Conservation (phyloP, 2,888 invertebrate species). For the Chesias legatella region DNA sequence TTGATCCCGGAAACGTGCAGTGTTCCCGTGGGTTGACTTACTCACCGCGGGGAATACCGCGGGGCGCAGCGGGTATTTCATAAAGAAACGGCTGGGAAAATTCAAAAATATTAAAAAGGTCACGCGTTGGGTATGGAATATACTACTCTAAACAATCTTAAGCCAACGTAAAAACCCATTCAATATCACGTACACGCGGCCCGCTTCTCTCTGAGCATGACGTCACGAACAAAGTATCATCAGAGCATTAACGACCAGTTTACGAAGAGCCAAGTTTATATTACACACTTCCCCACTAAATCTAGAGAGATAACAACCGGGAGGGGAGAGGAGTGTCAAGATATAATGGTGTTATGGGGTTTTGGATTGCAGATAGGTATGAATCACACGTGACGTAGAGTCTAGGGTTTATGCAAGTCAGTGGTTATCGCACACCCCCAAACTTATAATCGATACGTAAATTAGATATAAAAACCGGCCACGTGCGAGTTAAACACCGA, state of each 20-base stretch:
- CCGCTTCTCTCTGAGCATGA: conserved; percentile 22
- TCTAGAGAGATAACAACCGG: background rate
- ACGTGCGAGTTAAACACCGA: no score
- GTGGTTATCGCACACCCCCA: conserved; percentile 35
- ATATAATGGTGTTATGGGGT: conserved; percentile 10
- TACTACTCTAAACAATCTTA: conserved; percentile 31
- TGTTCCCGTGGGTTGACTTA: no score
- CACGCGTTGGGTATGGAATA: no score
- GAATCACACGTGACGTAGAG: conserved; percentile 27
- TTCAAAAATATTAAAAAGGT: no score
- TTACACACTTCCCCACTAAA: background rate
- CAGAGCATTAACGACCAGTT: conserved; percentile 20
- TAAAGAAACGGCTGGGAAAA: no score
- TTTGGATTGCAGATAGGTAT: conserved; percentile 8
- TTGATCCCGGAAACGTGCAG: no score
- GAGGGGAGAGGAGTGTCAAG: conserved; percentile 2
- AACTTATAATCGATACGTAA: conserved; percentile 4
- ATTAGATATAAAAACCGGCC: no score
- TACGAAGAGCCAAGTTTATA: conserved; percentile 21
- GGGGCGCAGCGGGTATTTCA: no score
- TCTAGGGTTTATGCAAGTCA: conserved; percentile 30
- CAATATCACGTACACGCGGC: conserved; percentile 22
- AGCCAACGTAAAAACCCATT: conserved; percentile 42
- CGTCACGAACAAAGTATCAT: conserved; percentile 29
- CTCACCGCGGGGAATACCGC: no score